Evolutionary conservation across 2,113 vertebrate species (phyloP).

Genomic region (Prietella phreatophila): DNA sequence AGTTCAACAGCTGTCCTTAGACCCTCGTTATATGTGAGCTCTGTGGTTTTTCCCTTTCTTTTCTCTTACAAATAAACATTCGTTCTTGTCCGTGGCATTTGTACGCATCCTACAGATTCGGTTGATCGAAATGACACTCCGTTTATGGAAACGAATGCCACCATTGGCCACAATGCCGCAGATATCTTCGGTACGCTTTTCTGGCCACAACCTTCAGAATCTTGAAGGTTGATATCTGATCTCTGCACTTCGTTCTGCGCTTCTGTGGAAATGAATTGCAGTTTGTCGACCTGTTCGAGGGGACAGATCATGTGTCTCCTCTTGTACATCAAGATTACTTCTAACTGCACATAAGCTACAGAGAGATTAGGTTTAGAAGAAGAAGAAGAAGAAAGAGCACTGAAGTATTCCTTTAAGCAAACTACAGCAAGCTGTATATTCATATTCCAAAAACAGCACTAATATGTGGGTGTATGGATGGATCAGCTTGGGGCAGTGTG

Average conservation of each 20-base stretch:
- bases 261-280: neutral
- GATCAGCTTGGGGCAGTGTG: conserved; percentile 13
- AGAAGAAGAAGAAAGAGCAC: neutral
- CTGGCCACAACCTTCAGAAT: neutral
- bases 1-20: no score
- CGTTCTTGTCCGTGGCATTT: neutral
- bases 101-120: neutral
- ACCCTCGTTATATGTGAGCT: neutral
- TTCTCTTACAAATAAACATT: neutral
- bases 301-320: conserved; percentile 44
- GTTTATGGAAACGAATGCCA: neutral
- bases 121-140: neutral
- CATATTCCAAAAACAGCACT: conserved; percentile 7
- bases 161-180: neutral
- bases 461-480: neutral
- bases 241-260: neutral
- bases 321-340: neutral
- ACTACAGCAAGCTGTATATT: neutral
- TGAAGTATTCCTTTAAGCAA: conserved; percentile 4
- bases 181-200: neutral
- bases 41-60: neutral
- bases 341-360: neutral
- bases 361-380: neutral
- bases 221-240: neutral
- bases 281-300: conserved; percentile 67